Evolutionary conservation across 2,888 invertebrate genomes (phyloP).

Genomic region (Agonopterix alstromeriana): DNA sequence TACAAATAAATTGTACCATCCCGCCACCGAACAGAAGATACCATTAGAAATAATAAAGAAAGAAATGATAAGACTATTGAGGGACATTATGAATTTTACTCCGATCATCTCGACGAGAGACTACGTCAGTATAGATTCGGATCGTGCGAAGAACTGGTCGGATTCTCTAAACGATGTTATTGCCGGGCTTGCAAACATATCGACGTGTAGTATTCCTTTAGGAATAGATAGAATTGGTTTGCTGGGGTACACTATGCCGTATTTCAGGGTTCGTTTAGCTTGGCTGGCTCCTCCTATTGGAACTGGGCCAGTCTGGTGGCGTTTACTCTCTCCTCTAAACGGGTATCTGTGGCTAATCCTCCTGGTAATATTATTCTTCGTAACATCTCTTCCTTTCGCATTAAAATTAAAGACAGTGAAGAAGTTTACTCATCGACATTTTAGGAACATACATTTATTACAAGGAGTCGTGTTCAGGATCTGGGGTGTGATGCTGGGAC

Average conservation of each 20-base stretch:
- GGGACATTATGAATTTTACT: slow-evolving; percentile 50
- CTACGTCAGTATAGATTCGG: slow-evolving; percentile 48
- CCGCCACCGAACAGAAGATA: slow-evolving; percentile 38
- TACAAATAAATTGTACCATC: slow-evolving; percentile 45
- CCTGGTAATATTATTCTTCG: slow-evolving; percentile 33
- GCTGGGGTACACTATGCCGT: slow-evolving; percentile 46
- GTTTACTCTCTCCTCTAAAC: slow-evolving; percentile 46
- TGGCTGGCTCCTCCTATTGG: slow-evolving; percentile 51
- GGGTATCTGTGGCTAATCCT: slow-evolving; percentile 50
- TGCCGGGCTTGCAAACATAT: slow-evolving; percentile 43
- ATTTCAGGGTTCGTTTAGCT: slow-evolving; percentile 44
- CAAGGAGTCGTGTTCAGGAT: slow-evolving; percentile 38
- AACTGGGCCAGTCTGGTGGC: slow-evolving; percentile 44
- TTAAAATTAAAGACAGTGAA: slow-evolving; percentile 33
- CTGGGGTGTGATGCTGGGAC: slow-evolving; percentile 53
- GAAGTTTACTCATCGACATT: slow-evolving; percentile 33
- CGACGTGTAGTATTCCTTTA: slow-evolving; percentile 46
- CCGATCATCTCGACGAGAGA: slow-evolving; percentile 41
- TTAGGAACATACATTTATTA: slow-evolving; percentile 36
- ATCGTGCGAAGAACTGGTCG: slow-evolving; percentile 48
- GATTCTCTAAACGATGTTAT: slow-evolving; percentile 51
- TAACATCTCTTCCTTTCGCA: slow-evolving; percentile 39
- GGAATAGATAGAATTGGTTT: slow-evolving; percentile 39
- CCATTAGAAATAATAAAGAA: slow-evolving; percentile 46
- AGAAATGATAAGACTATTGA: slow-evolving; percentile 34